Conservation (phyloP, 1,140 invertebrate genomes). For the Dendroctonus ponderosae region DNA sequence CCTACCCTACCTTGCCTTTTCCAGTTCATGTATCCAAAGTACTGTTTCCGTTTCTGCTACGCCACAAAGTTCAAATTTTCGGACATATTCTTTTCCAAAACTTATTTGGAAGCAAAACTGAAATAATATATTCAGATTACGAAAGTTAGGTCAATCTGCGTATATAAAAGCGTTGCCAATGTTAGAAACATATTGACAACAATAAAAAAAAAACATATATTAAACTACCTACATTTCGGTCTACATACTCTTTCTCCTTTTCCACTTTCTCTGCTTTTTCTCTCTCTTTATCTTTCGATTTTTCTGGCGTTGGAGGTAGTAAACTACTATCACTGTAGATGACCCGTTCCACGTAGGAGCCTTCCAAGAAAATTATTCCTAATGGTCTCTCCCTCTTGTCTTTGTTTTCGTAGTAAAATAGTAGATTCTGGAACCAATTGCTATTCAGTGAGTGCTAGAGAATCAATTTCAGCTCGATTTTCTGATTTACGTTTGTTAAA, state of each 20-base stretch:
- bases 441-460: not conserved
- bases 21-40: constrained; percentile 86
- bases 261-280: constrained; percentile 16
- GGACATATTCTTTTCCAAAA: constrained; percentile 80
- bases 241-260: constrained; percentile 19
- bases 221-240: constrained; percentile 29
- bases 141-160: not conserved
- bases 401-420: constrained; percentile 85
- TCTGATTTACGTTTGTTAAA: no score
- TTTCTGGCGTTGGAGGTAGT: constrained; percentile 61
- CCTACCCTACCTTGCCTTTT: constrained; percentile 73
- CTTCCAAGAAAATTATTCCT: constrained; percentile 83
- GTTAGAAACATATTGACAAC: not conserved
- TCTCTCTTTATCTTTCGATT: constrained; percentile 27
- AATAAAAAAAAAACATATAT: no score
- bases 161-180: no score
- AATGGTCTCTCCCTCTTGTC: constrained; percentile 74
- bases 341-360: constrained; percentile 70
- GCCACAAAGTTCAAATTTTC: constrained; percentile 84
- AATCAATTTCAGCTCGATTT: no score
- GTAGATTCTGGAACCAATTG: constrained; percentile 64
- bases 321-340: constrained; percentile 52
- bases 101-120: constrained; percentile 89
- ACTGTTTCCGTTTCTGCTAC: constrained; percentile 82
- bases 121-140: constrained; percentile 46